These are phyloP conservation scores for Lasioglossum marginatum DNA, from an alignment of 2,888 invertebrate species.

Conservation along the genomic window DNA sequence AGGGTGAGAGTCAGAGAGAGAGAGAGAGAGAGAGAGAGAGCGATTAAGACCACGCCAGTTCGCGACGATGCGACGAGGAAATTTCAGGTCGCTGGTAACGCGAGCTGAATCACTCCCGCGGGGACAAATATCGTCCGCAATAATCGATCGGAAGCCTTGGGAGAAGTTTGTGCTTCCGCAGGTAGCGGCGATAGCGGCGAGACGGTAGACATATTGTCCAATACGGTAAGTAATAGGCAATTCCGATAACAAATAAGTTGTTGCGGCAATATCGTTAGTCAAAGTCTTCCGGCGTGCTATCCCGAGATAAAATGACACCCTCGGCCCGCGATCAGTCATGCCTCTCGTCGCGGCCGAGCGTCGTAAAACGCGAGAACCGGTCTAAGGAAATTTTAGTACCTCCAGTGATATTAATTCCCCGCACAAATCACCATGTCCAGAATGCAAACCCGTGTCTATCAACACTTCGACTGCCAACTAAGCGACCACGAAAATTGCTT, in stretches of 20 bases:
- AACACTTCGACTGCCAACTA: neutral
- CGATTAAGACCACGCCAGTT: constrained; percentile 14
- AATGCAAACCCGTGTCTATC: neutral
- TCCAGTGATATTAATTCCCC: constrained; percentile 36
- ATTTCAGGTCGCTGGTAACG: constrained; percentile 4
- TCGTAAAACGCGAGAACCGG: constrained; percentile 30
- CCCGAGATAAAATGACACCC: constrained; percentile 48
- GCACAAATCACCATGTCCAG: constrained; percentile 3
- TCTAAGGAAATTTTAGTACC: constrained; percentile 43
- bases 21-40: neutral
- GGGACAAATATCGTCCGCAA: constrained; percentile 40
- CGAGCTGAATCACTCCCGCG: constrained; percentile 17
- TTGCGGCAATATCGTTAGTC: constrained; percentile 66
- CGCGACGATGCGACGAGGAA: neutral
- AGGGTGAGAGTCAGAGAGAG: neutral
- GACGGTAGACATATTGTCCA: constrained; percentile 62
- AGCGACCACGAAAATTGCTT: neutral
- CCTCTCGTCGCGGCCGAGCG: constrained; percentile 31
- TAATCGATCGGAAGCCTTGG: constrained; percentile 53
- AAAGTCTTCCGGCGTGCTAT: constrained; percentile 48
- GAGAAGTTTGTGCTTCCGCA: constrained; percentile 33
- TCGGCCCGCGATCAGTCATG: constrained; percentile 43
- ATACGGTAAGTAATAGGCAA: constrained; percentile 66
- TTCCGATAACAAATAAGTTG: constrained; percentile 70
- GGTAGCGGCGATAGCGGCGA: constrained; percentile 38